Base-by-base conservation (phyloP, 2,888 invertebrate genomes). In the Geotrupes spiniger region DNA sequence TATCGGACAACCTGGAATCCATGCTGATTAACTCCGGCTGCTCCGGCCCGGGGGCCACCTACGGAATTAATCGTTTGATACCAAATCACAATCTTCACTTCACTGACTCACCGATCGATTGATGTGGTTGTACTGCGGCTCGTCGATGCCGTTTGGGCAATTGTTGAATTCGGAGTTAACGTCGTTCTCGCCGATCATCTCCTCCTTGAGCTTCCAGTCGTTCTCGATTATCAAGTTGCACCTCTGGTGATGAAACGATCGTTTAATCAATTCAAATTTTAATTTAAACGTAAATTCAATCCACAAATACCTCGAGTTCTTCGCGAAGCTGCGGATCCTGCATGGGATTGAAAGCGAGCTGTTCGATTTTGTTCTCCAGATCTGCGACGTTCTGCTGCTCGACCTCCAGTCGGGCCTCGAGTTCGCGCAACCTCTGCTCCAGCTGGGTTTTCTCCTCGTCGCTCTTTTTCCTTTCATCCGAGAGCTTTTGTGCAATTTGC, bases 401-500 rank as follows among this genome's bases (percentile, higher is more conserved):
- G 10, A 52, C 50, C 16, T 61, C 60, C 16, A 65, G 54, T 43
- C 54, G 59, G 15, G 54, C 53, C 54, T 71, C 66, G 36, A 72
- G 57, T 45, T 68, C 68, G 21, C 62, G 64, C 44, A 69, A 62
- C 47, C 71, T 68, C 49, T 72, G 74, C 46, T 79, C 66, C 58
- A 79, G 75, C 56, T 77, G 75, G 49, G 73, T 72, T 54, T 74
- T 69, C 36, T 77, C 71, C 14, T 73, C 70, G 46, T 76, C 74
- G 31, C 76, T 72, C 56, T 76, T 75, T 53, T 74, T 74, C 52
- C 78, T 74, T 66, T 78, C 77, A 45, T 77, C 76, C 50, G 77
- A 76, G 51, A 82, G 65, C 57, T 75, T 76, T 53, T 76, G 74
- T 25, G 75, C 66, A 44, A 78, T 71, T 56, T 79, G 79, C 67